Evolutionary conservation across 2,888 invertebrate species (phyloP).

Genomic region (Drosophila paramelanica): DNA sequence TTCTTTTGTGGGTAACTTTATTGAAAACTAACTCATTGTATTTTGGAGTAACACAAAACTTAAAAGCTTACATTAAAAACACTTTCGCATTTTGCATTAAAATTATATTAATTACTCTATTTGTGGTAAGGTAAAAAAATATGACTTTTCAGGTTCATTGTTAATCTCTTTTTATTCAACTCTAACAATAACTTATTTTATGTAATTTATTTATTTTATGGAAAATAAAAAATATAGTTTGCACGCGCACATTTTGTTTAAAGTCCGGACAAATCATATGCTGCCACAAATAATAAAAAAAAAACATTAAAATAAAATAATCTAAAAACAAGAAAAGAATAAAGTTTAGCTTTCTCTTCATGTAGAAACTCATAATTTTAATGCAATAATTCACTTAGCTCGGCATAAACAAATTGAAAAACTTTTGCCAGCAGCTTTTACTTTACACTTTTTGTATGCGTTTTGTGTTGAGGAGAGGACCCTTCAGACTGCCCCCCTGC

Average conservation of each 20-base stretch:
- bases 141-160: too few relatives aligned
- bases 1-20: too few relatives aligned
- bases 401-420: conserved; percentile 79
- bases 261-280: conserved; percentile 11
- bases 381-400: conserved; percentile 72
- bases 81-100: too few relatives aligned
- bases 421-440: conserved; percentile 67
- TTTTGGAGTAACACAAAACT: too few relatives aligned
- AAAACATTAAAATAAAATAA: background rate
- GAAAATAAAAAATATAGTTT: background rate
- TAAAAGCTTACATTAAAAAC: too few relatives aligned
- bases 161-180: too few relatives aligned
- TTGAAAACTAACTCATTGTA: too few relatives aligned
- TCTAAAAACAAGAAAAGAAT: background rate
- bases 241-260: conserved; percentile 15
- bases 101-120: too few relatives aligned
- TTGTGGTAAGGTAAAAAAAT: too few relatives aligned
- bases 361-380: conserved; percentile 65
- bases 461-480: conserved; percentile 3
- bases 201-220: too few relatives aligned
- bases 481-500: background rate
- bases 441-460: conserved; percentile 44
- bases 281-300: background rate
- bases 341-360: conserved; percentile 29
- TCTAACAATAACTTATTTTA: too few relatives aligned